Percentiles rank a stretch among this genome's conserved stretches.
phyloP scores from a whole-genome alignment of 2,797 vertebrate genomes.

The Microctenopoma stevenorrisi region DNA sequence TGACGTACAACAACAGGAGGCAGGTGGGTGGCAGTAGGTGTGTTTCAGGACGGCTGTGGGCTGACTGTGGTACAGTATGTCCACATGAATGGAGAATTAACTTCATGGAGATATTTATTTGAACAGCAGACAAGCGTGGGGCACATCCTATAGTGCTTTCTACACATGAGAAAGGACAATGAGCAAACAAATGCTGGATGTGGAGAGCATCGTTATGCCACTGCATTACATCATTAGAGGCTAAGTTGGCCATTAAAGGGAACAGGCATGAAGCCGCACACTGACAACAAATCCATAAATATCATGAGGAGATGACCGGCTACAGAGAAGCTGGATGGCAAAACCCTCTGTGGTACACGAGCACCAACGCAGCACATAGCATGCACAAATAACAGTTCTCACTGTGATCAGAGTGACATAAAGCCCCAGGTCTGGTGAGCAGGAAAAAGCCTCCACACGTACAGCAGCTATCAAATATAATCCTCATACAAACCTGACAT shows the following conservation, averaged over 20 bases:
- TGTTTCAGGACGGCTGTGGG: constrained; percentile 66
- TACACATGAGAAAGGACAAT: constrained; percentile 51
- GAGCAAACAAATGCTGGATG: constrained; percentile 48
- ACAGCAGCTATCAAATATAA: constrained; percentile 75
- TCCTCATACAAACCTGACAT: constrained; percentile 90
- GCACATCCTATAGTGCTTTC: constrained; percentile 42
- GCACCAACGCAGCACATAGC: constrained; percentile 44
- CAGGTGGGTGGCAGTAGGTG: constrained; percentile 79
- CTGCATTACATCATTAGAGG: constrained; percentile 75
- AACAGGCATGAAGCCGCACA: constrained; percentile 57
- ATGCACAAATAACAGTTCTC: constrained; percentile 56
- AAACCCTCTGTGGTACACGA: constrained; percentile 39
- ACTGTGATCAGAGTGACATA: constrained; percentile 49
- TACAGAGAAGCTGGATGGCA: constrained; percentile 43
- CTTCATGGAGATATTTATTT: constrained; percentile 31
- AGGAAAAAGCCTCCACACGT: constrained; percentile 36
- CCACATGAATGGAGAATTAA: constrained; percentile 59
- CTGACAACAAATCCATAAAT: constrained; percentile 77
- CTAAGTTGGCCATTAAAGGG: constrained; percentile 74
- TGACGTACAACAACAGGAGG: constrained; percentile 76
- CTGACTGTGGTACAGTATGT: constrained; percentile 70
- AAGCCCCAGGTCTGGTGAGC: constrained; percentile 52
- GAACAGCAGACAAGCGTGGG: constrained; percentile 18
- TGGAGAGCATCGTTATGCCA: constrained; percentile 58
- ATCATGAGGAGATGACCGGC: constrained; percentile 61